Evolutionary conservation across 1,140 invertebrate species (phyloP).

Genomic region (Hyphantria cunea): DNA sequence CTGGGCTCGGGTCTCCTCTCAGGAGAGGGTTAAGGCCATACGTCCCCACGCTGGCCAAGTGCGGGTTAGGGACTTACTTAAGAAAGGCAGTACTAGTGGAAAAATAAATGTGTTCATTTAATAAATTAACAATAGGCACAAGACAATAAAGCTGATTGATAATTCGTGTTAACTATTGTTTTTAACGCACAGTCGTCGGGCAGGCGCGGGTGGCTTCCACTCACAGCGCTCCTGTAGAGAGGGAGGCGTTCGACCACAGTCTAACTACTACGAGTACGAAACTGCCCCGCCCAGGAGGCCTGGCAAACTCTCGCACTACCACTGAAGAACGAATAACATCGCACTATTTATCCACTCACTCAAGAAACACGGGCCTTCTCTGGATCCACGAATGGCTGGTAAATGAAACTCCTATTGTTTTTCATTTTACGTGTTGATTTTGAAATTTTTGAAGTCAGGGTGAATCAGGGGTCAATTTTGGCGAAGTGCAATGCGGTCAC

Average conservation of each 20-base stretch:
- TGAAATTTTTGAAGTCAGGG: no score
- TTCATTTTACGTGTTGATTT: neutral
- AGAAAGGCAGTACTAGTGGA: no score
- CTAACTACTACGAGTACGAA: slow-evolving; percentile 93
- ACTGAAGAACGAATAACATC: slow-evolving; percentile 54
- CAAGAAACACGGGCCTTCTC: neutral
- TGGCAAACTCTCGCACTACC: slow-evolving; percentile 86
- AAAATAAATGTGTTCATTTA: no score
- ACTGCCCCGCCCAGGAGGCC: slow-evolving; percentile 84
- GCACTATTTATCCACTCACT: neutral
- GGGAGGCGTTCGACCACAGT: slow-evolving; percentile 86
- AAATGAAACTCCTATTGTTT: slow-evolving; percentile 7
- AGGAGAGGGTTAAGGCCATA: no score
- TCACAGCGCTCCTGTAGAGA: slow-evolving; percentile 88
- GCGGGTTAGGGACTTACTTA: no score
- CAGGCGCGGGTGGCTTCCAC: slow-evolving; percentile 88
- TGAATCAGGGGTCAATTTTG: neutral
- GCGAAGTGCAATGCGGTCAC: neutral
- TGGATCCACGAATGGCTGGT: slow-evolving; percentile 6
- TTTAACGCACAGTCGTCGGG: slow-evolving; percentile 55
- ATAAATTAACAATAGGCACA: no score
- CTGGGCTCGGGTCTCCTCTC: no score
- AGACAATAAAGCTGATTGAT: slow-evolving; percentile 1
- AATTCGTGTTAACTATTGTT: slow-evolving; percentile 24
- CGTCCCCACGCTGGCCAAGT: no score